Conservation (phyloP, 2,888 invertebrate species). For the Euzophera pinguis region DNA sequence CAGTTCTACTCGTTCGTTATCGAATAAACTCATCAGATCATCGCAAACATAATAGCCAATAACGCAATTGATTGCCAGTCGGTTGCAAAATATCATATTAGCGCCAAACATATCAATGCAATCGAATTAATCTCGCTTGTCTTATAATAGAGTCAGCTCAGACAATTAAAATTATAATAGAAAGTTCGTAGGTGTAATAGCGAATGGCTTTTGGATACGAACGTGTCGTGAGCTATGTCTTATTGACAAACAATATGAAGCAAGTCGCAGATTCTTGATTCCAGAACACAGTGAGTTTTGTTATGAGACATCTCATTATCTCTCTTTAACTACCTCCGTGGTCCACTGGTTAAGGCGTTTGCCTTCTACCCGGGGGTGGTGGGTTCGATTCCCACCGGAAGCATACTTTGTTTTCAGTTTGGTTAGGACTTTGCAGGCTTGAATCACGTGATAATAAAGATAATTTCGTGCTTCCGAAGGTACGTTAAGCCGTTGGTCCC, state of each 20-base stretch:
- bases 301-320: too few species aligned
- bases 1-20: neutral
- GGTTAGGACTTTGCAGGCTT: too few species aligned
- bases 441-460: too few species aligned
- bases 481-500: too few species aligned
- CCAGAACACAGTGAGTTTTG: too few species aligned
- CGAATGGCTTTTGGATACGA: conserved; percentile 21
- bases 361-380: too few species aligned
- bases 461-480: too few species aligned
- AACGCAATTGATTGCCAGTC: conserved; percentile 13
- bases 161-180: conserved; percentile 23
- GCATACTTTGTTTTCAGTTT: too few species aligned
- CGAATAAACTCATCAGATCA: conserved; percentile 10
- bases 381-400: too few species aligned
- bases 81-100: conserved; percentile 10
- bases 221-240: conserved; percentile 12
- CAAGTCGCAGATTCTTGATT: too few species aligned
- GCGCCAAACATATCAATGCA: conserved; percentile 1
- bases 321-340: too few species aligned
- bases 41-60: conserved; percentile 16
- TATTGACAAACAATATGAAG: conserved; percentile 12
- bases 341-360: too few species aligned
- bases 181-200: conserved; percentile 23
- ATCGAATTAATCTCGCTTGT: conserved; percentile 9
- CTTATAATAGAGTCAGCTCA: conserved; percentile 17